Base-by-base conservation (phyloP, 92 coral and sea anemone genomes). In the Palythoa heliodiscus region DNA sequence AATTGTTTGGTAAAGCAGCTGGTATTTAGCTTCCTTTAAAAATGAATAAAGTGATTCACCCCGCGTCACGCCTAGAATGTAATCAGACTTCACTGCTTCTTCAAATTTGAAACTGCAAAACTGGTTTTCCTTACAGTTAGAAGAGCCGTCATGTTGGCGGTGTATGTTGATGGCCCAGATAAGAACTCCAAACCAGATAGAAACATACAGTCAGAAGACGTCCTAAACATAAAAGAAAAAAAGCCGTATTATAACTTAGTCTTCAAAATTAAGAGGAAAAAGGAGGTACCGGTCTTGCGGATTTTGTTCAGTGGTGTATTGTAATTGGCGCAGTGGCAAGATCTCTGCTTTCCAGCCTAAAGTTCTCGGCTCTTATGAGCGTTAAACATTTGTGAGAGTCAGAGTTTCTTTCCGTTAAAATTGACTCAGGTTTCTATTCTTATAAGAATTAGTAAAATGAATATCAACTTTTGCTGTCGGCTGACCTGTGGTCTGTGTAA, bases 151-250 rank as follows among this genome's bases (percentile, higher is more conserved):
- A 89, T 80, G 61, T 82, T 89, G 11, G 92, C 92, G 4, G 92
- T 89, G 84, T 89, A 89, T 2, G 92, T 89, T 39, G 92, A 86
- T 0, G 86, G 86, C 87, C 87, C 85, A 89, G 75, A 89, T 86
- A 50, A 89, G 64, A n/a, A 89, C 40, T 19, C 87, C 75, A 25
- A 89, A 89, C 92, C 92, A 89, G n/a, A n/a, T n/a, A n/a, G 60
- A 89, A 86, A 57, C 76, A 73, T 2, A 87, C 92, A 35, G 84
- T 87, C 3, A 89, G 87, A 35, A 89, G 72, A 54, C 92, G 92
- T 4, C 92, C 92, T 89, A 69, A 2, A 50, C 1, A 1, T 3
- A 53, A 11, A 29, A 61, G 6, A 20, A 20, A 12, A 68, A 69
- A 16, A n/a, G 14, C 29, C 14, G 0, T 8, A n/a, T 6, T 24